A percentile compares a stretch with the other conserved stretches of the same genome.
phyloP scores from a whole-genome alignment of 2,113 vertebrate genomes.

The Corythoichthys haematopterus region DNA sequence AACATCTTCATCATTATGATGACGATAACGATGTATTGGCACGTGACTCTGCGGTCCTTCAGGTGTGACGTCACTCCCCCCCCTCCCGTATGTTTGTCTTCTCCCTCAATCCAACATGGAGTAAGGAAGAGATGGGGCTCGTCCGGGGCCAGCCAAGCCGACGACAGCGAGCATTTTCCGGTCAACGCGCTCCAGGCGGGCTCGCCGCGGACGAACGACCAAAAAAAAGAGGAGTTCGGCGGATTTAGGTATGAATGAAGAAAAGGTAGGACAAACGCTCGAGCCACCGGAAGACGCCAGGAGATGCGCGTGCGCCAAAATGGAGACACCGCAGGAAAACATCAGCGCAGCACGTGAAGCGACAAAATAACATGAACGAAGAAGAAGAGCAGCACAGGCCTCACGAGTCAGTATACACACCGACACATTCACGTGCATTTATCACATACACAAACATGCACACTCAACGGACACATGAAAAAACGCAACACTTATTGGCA shows the following conservation, averaged over 20 bases:
- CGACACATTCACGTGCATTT: not conserved
- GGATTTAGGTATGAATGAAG: not conserved
- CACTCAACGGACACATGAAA: too few relatives aligned
- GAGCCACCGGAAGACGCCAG: not conserved
- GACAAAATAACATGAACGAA: slow-evolving; percentile 71
- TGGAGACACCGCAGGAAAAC: not conserved
- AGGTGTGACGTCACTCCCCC: slow-evolving; percentile 68
- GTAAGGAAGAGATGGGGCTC: slow-evolving; percentile 84
- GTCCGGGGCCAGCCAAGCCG: slow-evolving; percentile 77
- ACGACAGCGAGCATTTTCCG: slow-evolving; percentile 56
- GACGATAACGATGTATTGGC: slow-evolving; percentile 20
- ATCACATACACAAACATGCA: not conserved
- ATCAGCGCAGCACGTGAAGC: slow-evolving; percentile 5
- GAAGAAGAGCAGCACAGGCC: not conserved
- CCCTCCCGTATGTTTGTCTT: slow-evolving; percentile 34
- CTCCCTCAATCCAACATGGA: slow-evolving; percentile 82
- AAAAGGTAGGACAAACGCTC: not conserved
- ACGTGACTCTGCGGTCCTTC: slow-evolving; percentile 64
- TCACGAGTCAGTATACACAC: not conserved
- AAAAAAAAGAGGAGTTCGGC: slow-evolving; percentile 7
- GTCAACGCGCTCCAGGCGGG: slow-evolving; percentile 38
- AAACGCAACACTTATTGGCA: too few relatives aligned
- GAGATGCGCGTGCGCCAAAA: not conserved
- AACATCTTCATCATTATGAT: not conserved
- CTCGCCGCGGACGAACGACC: slow-evolving; percentile 21